These are phyloP conservation scores for Chlamydotis undulata DNA, from an alignment of 2,113 vertebrate genomes.

Conservation along the genomic window DNA sequence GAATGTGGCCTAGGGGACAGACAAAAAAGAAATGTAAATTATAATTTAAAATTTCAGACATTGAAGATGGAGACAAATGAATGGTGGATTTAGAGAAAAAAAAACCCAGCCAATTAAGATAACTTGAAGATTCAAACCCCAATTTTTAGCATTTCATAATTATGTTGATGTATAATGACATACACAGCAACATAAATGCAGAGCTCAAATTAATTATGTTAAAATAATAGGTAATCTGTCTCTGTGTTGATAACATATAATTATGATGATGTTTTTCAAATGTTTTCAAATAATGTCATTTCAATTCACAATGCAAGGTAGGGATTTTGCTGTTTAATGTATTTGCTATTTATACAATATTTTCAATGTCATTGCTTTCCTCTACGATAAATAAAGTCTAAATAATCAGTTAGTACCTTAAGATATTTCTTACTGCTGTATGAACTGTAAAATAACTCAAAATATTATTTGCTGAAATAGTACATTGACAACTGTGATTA, in stretches of 20 bases:
- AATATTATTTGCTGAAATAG: constrained; percentile 55
- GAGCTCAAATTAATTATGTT: constrained; percentile 68
- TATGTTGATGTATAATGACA: constrained; percentile 60
- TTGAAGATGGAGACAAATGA: not conserved
- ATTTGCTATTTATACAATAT: constrained; percentile 69
- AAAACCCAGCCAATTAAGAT: constrained; percentile 27
- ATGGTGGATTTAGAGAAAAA: not conserved
- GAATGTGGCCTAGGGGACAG: not conserved
- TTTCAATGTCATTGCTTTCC: constrained; percentile 67
- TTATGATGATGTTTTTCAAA: constrained; percentile 63
- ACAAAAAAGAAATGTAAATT: not conserved
- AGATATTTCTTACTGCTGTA: constrained; percentile 52
- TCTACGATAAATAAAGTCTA: constrained; percentile 53
- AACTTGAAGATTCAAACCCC: constrained; percentile 16
- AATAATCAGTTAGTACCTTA: constrained; percentile 52
- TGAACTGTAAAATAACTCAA: constrained; percentile 63
- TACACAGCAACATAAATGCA: constrained; percentile 45
- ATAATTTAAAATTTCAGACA: not conserved
- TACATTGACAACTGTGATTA: constrained; percentile 67
- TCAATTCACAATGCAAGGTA: constrained; percentile 50
- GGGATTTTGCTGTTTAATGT: constrained; percentile 57
- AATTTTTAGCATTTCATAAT: constrained; percentile 47
- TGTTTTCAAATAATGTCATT: constrained; percentile 71
- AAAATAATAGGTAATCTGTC: constrained; percentile 67
- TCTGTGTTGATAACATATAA: constrained; percentile 66